Percentiles rank a stretch among this genome's conserved stretches.
These are phyloP conservation scores for Xyrichtys novacula DNA, from an alignment of 2,797 vertebrate genomes.

Conservation along the genomic window DNA sequence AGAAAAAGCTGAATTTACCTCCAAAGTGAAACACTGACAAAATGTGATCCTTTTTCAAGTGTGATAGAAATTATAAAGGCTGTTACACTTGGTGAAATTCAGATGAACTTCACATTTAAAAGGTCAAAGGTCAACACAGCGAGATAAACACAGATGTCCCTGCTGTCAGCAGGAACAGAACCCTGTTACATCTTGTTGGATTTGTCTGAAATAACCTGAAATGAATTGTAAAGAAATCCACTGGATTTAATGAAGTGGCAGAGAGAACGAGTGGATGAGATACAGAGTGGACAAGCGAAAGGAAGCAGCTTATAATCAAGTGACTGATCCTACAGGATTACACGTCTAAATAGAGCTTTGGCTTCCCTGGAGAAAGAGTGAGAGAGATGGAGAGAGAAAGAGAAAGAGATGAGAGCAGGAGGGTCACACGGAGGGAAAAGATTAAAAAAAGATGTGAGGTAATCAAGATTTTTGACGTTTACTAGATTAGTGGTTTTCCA, in stretches of 20 bases:
- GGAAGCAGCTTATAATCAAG: conserved; percentile 61
- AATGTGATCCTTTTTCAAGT: not conserved
- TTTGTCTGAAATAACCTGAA: conserved; percentile 4
- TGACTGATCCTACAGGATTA: conserved; percentile 60
- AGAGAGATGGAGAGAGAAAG: conserved; percentile 2
- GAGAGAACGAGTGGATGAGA: not conserved
- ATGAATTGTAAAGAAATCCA: conserved; percentile 9
- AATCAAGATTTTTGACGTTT: conserved; percentile 33
- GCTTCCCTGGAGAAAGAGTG: conserved; percentile 5
- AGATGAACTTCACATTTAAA: not conserved
- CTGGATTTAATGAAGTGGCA: conserved; percentile 15
- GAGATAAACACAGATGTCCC: not conserved
- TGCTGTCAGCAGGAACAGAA: not conserved
- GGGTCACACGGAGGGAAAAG: conserved; percentile 14
- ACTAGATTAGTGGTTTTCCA: conserved; percentile 23
- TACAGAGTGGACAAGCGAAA: conserved; percentile 23
- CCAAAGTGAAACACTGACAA: not conserved
- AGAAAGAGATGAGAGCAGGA: not conserved
- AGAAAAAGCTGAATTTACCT: not conserved
- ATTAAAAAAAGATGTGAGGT: conserved; percentile 40
- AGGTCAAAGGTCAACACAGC: conserved; percentile 1
- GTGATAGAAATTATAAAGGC: not conserved
- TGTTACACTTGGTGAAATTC: not conserved
- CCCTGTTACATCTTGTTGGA: not conserved
- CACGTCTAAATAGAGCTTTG: conserved; percentile 57